phyloP scores from a whole-genome alignment of 2,888 invertebrate genomes.

The Poecilobothrus nobilitatus region DNA sequence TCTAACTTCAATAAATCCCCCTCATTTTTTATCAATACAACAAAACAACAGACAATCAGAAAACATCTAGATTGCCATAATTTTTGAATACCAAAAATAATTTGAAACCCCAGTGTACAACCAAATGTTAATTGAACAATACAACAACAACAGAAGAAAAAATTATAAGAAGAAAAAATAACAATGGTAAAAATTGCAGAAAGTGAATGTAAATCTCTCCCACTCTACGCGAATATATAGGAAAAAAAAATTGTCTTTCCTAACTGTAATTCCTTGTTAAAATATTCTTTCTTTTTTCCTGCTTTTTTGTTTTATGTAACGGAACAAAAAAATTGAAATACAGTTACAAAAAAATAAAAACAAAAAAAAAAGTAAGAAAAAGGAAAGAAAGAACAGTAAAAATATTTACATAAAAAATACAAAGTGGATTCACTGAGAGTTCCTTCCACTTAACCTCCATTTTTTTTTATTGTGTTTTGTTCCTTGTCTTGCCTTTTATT shows the following conservation, averaged over 20 bases:
- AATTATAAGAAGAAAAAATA: neutral
- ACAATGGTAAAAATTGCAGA: neutral
- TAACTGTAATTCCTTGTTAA: neutral
- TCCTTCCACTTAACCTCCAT: constrained; percentile 6
- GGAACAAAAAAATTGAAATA: neutral
- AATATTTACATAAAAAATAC: constrained; percentile 1
- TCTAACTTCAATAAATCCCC: neutral
- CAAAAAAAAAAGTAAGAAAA: neutral
- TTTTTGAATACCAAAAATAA: neutral
- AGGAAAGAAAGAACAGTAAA: neutral
- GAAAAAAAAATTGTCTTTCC: neutral
- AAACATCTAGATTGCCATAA: neutral
- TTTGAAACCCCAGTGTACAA: neutral
- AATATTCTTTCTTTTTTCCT: neutral
- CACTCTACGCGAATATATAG: neutral
- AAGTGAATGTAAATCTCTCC: neutral
- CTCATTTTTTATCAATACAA: neutral
- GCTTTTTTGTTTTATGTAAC: neutral
- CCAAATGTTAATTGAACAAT: neutral
- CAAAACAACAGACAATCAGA: neutral
- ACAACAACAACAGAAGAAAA: too few species aligned
- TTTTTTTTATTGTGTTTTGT: neutral
- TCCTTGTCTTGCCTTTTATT: neutral
- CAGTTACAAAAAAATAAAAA: neutral
- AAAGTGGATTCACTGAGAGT: constrained; percentile 3